Evolutionary conservation across 2,888 invertebrate species (phyloP).

Genomic region (Lasius fuliginosus): DNA sequence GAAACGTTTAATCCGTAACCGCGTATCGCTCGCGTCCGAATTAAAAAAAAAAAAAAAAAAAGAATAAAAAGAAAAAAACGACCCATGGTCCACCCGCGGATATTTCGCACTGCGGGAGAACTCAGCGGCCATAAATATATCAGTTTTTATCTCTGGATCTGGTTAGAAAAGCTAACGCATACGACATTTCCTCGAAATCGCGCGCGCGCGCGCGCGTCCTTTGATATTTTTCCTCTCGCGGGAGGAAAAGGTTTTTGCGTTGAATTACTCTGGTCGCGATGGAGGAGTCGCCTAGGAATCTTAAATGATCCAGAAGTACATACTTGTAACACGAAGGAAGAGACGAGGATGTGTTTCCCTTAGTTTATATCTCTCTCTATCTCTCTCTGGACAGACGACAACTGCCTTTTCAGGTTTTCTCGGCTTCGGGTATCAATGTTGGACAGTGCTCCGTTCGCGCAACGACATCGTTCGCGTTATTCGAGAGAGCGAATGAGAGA

Average conservation of each 20-base stretch:
- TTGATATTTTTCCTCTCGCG: not conserved
- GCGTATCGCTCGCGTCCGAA: not conserved
- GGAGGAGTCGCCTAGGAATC: too few species aligned
- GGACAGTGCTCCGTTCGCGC: slow-evolving; percentile 11
- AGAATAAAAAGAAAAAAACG: not conserved
- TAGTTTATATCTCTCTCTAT: slow-evolving; percentile 37
- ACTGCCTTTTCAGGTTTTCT: slow-evolving; percentile 55
- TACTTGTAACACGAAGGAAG: slow-evolving; percentile 4
- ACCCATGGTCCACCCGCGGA: not conserved
- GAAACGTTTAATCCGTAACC: slow-evolving; percentile 27
- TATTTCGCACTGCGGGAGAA: not conserved
- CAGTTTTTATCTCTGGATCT: slow-evolving; percentile 15
- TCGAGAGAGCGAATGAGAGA: slow-evolving; percentile 5
- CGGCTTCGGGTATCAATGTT: not conserved
- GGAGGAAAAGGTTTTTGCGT: not conserved
- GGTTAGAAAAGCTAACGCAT: not conserved
- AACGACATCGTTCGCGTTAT: slow-evolving; percentile 8
- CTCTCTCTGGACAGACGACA: slow-evolving; percentile 53
- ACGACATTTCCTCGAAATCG: not conserved
- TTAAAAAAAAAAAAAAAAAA: slow-evolving; percentile 12
- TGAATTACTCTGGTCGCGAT: slow-evolving; percentile 19
- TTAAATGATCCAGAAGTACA: not conserved
- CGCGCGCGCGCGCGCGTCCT: not conserved
- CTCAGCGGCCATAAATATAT: slow-evolving; percentile 7
- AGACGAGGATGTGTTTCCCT: not conserved